Base-by-base conservation (phyloP, 2,113 vertebrate genomes). In the Sander lucioperca region DNA sequence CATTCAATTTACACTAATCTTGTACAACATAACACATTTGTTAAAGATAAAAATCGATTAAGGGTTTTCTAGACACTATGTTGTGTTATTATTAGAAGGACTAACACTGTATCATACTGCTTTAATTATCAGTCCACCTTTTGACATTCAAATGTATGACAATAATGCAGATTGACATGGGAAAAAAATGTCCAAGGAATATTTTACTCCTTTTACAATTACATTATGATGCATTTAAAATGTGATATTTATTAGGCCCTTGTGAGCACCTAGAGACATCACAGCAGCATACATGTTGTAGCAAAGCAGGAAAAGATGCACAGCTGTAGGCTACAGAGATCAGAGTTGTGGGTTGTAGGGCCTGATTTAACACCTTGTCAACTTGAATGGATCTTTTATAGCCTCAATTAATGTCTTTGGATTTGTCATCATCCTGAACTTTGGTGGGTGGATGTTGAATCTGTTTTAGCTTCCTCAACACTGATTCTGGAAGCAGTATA, bases 391-490 rank as follows among this genome's bases (percentile, higher is more conserved):
- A 61, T 79, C 72, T 82, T 77, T 86, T 78, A 83, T 66, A 80
- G 85, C 75, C 51, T 72, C 57, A 83, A 75, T 75, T 84, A 88
- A 74, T 66, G 72, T 74, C 54, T 58, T 57, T 48, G 64, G 67
- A 76, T 75, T 83, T 77, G 66, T 72, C 61, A 76, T 75, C 47
- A 43, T 57, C 7, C 23, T 74, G 27, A 88, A n/a, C 53, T 76
- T 76, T 50, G 33, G 61, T 76, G 73, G 50, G 65, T 59, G 51
- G 75, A 73, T 73, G 18, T 19, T 56, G 43, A 59, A 68, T 71
- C 47, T n/a, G 70, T 62, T 78, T 76, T 27, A 68, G 4, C 19
- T 36, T 65, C 14, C 13, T 63, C 48, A 25, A 27, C 21, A 62
- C 19, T 16, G n/a, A 51, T 18, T 78, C 53, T 64, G 13, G 27